A percentile compares a stretch with the other conserved stretches of the same genome.
These are phyloP conservation scores for Sinocyclocheilus grahami DNA, from an alignment of 2,113 vertebrate species.

Conservation along the genomic window DNA sequence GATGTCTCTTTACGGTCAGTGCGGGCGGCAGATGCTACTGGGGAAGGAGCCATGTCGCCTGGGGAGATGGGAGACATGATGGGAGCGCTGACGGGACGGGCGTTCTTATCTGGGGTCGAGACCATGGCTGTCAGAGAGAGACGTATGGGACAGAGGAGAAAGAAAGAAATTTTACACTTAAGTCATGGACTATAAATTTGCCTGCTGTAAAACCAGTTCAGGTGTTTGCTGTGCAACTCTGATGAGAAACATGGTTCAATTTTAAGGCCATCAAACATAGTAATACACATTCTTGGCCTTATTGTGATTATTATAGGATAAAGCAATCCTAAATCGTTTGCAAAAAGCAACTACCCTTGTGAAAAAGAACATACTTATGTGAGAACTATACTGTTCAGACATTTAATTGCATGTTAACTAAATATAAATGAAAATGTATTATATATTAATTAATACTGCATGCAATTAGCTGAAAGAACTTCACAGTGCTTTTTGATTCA, in stretches of 20 bases:
- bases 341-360: too few species aligned
- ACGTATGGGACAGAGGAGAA: not conserved
- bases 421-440: not conserved
- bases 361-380: too few species aligned
- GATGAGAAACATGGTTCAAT: not conserved
- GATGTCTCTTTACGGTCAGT: conserved; percentile 63
- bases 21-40: conserved; percentile 53
- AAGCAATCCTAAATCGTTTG: not conserved
- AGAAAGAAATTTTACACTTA: not conserved
- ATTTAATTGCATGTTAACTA: not conserved
- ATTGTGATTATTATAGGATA: not conserved
- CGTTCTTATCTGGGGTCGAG: conserved; percentile 85
- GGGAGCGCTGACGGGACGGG: conserved; percentile 90
- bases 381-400: too few species aligned
- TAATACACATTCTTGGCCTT: not conserved
- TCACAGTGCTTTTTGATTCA: not conserved
- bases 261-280: not conserved
- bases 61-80: conserved; percentile 84
- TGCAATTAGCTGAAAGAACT: not conserved
- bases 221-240: too few species aligned
- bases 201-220: too few species aligned
- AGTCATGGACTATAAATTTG: not conserved
- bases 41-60: conserved; percentile 69
- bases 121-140: conserved; percentile 72
- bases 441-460: too few species aligned